Evolutionary conservation across 2,888 invertebrate species (phyloP), one percentile per base, ranked within the genome.

Genomic region (Cinara cedri): DNA sequence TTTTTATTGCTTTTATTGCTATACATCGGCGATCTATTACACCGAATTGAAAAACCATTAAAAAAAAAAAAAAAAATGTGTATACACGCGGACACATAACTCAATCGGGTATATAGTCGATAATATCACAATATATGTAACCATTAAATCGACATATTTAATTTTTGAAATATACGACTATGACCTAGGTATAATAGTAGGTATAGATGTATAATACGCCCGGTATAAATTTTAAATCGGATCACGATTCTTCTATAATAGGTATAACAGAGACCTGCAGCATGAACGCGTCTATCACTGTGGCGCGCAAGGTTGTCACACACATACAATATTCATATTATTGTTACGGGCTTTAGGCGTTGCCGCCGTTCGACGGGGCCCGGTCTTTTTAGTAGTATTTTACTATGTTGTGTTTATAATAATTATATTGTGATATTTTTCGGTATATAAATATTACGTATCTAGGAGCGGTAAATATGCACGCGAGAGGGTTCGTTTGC

Each of bases 281-380:
- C n/a, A 34, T 34, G 21, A 74, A 74, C 21, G 51, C 34, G 34
- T 34, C n/a, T 44, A 46, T 74, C 34, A 74, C 34, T 6, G 3
- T 34, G n/a, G n/a, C n/a, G 34, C 34, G 6, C 72, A 74, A 74
- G 72, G 72, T 74, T 74, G 72, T 74, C 72, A 63, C 62, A 72
- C 16, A 62, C 44, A 11, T 16, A 51, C 51, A 57, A 63, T 51
- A 49, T 51, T n/a, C 14, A 21, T 55, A 21, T 55, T 21, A 55
- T 55, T 34, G 19, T 9, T 24, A 42, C n/a, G n/a, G 49, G 62
- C 62, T 62, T 16, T 34, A 74, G 72, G 72, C 72, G 72, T 72
- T 72, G 49, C 74, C 54, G 49, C 74, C 54, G 21, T 55, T 54
- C 24, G 63, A 34, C 3, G 34, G 65, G 44, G 44, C 26, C 55